Base-by-base conservation (phyloP, 30 jellyfish, hydroid and myxozoan species). In the Phacellophora camtschatica region DNA sequence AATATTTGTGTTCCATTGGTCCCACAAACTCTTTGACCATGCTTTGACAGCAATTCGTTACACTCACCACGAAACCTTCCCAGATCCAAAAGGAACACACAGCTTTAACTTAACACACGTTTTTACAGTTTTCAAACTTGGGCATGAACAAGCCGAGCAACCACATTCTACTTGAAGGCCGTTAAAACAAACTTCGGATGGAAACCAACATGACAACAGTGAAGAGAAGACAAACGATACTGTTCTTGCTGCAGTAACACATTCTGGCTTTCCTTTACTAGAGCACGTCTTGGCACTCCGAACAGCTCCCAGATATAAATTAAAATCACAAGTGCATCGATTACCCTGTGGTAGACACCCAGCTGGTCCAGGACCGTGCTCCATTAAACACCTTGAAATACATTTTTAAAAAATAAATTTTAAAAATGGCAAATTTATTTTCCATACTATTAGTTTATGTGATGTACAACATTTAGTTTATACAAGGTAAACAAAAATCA, bases 71-170 rank as follows among this genome's bases (percentile, higher is more conserved):
- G 23, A 7, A 3, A 85, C 82, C 34, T 85, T 85, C 22, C 96
- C 96, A 25, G 88, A 69, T n/a, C 96, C 96, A 35, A 85, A 74
- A 5, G 96, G 96, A 35, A 74, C 96, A 36, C 96, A 85, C 24
- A 85, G 69, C 67, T 74, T 74, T 66, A 85, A 41, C 4, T 61
- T 42, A 27, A 85, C 72, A 53, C 96, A 85, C 1, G 58, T 73
- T 25, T 56, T 36, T 50, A 18, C 51, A 30, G 82, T 76, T 39
- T 63, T 63, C 71, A 85, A 19, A 34, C 86, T 66, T 16, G 96
- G 96, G 33, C 96, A 85, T 8, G 90, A 62, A 45, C 96, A 85
- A 0, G 81, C 66, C 23, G 90, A 73, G 28, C 96, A 85, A 2
- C 90, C 86, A 18, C 96, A 85, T 13, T 10, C 64, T 20, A 85